Percentiles rank a stretch among this genome's conserved stretches.
These are phyloP conservation scores for Alca torda DNA, from an alignment of 2,797 vertebrate genomes.

Conservation along the genomic window DNA sequence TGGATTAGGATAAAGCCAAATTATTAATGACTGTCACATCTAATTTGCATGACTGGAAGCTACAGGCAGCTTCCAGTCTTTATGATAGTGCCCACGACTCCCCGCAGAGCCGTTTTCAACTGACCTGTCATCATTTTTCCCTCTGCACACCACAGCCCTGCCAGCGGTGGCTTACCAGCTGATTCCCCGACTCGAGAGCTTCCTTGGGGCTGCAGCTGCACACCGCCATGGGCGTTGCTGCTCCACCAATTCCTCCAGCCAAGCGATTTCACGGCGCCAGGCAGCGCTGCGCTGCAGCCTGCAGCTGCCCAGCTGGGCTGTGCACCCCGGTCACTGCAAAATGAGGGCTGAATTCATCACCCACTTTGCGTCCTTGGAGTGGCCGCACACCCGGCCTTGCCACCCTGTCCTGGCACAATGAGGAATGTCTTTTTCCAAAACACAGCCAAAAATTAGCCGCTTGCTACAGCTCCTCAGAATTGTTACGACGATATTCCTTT, in stretches of 20 bases:
- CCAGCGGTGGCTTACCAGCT: neutral
- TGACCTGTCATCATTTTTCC: neutral
- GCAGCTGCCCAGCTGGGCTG: neutral
- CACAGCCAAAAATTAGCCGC: neutral
- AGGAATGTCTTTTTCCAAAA: neutral
- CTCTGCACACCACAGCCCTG: neutral
- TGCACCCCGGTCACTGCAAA: neutral
- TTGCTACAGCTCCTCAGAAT: neutral
- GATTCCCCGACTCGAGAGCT: neutral
- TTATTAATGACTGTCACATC: slow-evolving; percentile 34
- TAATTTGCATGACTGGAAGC: slow-evolving; percentile 30
- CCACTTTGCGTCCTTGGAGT: neutral
- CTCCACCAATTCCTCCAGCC: neutral
- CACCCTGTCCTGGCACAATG: neutral
- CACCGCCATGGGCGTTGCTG: neutral
- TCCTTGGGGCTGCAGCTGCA: neutral
- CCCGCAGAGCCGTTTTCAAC: neutral
- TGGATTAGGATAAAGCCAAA: neutral
- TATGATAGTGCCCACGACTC: neutral
- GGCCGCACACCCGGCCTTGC: neutral
- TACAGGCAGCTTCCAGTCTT: neutral
- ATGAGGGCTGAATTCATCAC: neutral
- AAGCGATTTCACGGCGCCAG: neutral
- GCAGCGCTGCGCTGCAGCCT: neutral
- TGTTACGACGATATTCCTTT: neutral